These are phyloP conservation scores for Eremophila alpestris DNA, from an alignment of 2,797 vertebrate species.

Conservation along the genomic window DNA sequence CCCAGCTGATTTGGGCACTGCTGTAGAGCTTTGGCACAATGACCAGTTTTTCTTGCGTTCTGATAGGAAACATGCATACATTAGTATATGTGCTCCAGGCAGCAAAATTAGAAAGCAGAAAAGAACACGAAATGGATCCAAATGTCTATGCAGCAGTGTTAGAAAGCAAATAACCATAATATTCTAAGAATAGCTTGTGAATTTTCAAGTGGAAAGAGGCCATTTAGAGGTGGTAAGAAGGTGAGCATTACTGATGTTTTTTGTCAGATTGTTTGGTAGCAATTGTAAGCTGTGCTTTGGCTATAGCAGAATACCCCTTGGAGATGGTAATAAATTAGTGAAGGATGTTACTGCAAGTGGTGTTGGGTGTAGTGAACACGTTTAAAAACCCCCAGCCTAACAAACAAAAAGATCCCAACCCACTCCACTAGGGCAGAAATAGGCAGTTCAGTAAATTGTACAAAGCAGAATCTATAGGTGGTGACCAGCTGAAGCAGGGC, in stretches of 20 bases:
- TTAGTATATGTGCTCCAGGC: slow-evolving; percentile 42
- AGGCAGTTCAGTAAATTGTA: neutral
- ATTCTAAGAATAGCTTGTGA: slow-evolving; percentile 45
- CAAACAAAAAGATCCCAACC: neutral
- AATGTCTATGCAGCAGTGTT: slow-evolving; percentile 20
- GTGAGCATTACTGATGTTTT: neutral
- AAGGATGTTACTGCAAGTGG: neutral
- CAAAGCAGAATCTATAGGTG: neutral
- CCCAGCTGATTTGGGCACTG: neutral
- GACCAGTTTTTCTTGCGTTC: neutral
- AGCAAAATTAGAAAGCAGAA: slow-evolving; percentile 61
- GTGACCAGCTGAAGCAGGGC: neutral
- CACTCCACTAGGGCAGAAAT: neutral
- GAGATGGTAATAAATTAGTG: neutral
- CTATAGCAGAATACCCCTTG: neutral
- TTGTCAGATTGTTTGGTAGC: neutral
- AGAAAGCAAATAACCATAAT: slow-evolving; percentile 56
- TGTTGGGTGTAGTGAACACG: neutral
- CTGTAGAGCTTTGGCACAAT: slow-evolving; percentile 12
- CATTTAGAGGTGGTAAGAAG: slow-evolving; percentile 29
- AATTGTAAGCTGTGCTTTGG: neutral
- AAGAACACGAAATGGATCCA: slow-evolving; percentile 44
- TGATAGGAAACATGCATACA: neutral
- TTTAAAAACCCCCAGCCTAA: neutral
- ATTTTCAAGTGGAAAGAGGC: slow-evolving; percentile 38